Evolutionary conservation across 2,113 vertebrate species (phyloP), one percentile per base, ranked within the genome.

Genomic region (Dissostichus mawsoni): DNA sequence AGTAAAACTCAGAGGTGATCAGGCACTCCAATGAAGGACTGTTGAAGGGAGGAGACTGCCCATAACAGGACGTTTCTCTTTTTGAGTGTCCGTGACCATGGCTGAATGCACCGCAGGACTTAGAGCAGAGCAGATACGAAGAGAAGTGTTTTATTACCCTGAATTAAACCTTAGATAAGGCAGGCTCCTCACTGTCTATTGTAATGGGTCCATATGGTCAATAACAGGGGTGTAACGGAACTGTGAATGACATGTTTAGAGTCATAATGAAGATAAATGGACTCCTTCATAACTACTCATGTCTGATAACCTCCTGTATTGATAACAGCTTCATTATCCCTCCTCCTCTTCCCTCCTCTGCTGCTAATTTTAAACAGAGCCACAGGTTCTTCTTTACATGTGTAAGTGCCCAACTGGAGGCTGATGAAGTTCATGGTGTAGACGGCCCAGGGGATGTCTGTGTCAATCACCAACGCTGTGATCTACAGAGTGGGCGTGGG

Each of bases 191-290:
- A 29, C 8, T 36, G 73, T 72, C 85, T 74, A 5, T 84, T 81
- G 82, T 66, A 87, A 85, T 81, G 50, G 55, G 44, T 58, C 76
- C 50, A 16, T 72, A 64, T 59, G 71, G 69, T 87, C 58, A 86
- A 82, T 85, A 76, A 44, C 6, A 16, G 16, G 63, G 63, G 23
- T 5, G 52, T 16, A 63, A 59, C 51, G 8, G 58, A 76, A 70
- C 63, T 62, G 14, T 68, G 65, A 87, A 86, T 79, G 84, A 71
- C 83, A 56, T 23, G 74, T 85, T 88, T 81, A 12, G 55, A 72
- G 44, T 74, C 78, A 48, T 84, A 86, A 86, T 88, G 82, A 85
- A 90, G 90, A 93, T 20, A 65, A 89, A 91, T 80, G 44, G 23
- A 81, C 64, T 75, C 62, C 61, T 20, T 77, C 44, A 64, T 78